Base-by-base conservation (phyloP, 2,888 invertebrate genomes). In the Archips xylosteana region DNA sequence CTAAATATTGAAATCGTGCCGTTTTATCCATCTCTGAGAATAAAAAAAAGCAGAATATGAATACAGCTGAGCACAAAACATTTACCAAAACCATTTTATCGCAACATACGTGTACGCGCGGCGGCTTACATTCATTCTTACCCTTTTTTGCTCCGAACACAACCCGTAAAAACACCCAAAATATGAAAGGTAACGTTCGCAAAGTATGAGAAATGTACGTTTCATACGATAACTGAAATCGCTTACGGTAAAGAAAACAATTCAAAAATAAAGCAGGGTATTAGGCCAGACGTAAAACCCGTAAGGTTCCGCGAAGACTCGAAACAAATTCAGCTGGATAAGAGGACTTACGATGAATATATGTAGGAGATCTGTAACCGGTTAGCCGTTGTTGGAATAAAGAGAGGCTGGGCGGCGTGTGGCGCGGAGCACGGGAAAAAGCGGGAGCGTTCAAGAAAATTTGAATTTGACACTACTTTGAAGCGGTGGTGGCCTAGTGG, bases 311-410 rank as follows among this genome's bases (percentile, higher is more conserved):
- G 63, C 70, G 74, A 77, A 77, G 77, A 74, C 75, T 76, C 74
- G 78, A 78, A 77, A 78, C 77, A 77, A 78, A 79, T 79, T 79
- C 75, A 70, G 72, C 13, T 66, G 79, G 78, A 79, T 79, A 78
- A 79, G 77, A 59, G 75, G 77, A 71, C 77, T 78, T 78, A 79
- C 76, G 78, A 78, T 77, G 77, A 76, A 79, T 77, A 77, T 79
- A 78, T 78, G 76, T 77, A 84, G 76, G 78, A 83, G 85, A 85
- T 84, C 81, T 82, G 84, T 85, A 82, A 81, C 84, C 77, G 80
- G 82, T 83, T 87, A 83, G 81, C 81, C 81, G 78, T 78, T 77
- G 78, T 78, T 75, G 78, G 81, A 80, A 82, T 78, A 79, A 77
- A 79, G 78, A 78, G 78, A 78, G 78, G 80, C 77, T 81, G 81